phyloP scores from a whole-genome alignment of 1,140 invertebrate genomes.

The Drosophila nikananu region DNA sequence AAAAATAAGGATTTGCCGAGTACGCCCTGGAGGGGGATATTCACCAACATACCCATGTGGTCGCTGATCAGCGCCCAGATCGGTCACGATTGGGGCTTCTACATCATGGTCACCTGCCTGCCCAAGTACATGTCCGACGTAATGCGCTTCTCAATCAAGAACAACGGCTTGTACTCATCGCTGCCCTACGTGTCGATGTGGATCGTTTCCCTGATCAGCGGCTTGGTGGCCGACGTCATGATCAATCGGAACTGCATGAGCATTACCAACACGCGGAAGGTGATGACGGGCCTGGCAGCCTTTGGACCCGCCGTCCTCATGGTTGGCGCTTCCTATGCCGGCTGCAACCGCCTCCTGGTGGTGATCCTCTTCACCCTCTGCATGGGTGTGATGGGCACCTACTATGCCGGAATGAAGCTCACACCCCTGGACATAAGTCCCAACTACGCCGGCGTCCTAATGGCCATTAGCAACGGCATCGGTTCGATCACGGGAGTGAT shows the following conservation, averaged over 20 bases:
- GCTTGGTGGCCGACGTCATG: slow-evolving; percentile 46
- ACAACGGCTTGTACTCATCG: slow-evolving; percentile 56
- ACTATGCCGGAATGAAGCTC: slow-evolving; percentile 89
- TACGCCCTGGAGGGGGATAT: slow-evolving; percentile 87
- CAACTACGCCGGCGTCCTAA: slow-evolving; percentile 91
- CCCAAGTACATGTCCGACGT: slow-evolving; percentile 86
- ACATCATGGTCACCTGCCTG: slow-evolving; percentile 94
- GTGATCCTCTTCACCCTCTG: slow-evolving; percentile 40
- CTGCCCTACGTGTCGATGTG: slow-evolving; percentile 67
- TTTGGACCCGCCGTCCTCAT: slow-evolving; percentile 46
- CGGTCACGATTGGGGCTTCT: slow-evolving; percentile 94
- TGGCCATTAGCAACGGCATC: slow-evolving; percentile 92
- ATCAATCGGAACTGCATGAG: slow-evolving; percentile 23
- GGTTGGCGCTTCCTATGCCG: slow-evolving; percentile 54
- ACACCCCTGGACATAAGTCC: slow-evolving; percentile 92
- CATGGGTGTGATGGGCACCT: slow-evolving; percentile 88
- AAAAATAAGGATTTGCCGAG: slow-evolving; percentile 18
- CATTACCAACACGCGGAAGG: slow-evolving; percentile 16
- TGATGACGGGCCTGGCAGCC: slow-evolving; percentile 36
- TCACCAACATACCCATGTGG: slow-evolving; percentile 88
- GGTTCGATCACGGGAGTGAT: slow-evolving; percentile 92
- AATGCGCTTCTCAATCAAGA: slow-evolving; percentile 36
- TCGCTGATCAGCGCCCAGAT: slow-evolving; percentile 88
- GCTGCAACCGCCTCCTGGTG: slow-evolving; percentile 37
- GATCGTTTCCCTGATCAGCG: slow-evolving; percentile 38